Evolutionary conservation across 2,113 vertebrate species (phyloP).

Genomic region (Muntiacus reevesi): DNA sequence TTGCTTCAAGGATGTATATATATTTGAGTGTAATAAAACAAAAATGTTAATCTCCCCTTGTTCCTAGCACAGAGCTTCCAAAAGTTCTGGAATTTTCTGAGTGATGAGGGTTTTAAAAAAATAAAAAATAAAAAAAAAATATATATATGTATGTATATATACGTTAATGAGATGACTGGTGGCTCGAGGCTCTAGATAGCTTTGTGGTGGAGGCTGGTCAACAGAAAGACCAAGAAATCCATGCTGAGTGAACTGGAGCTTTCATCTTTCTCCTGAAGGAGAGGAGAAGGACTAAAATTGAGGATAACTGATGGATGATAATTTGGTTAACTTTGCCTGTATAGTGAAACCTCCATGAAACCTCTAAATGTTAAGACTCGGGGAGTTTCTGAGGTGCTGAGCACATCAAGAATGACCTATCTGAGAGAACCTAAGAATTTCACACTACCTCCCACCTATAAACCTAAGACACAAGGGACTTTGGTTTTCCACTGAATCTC

Average conservation of each 20-base stretch:
- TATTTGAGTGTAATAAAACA: not conserved
- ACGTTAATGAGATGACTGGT: not conserved
- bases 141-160: fast-evolving
- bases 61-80: not conserved
- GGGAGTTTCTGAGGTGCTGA: not conserved
- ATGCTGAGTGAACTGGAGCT: not conserved
- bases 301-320: not conserved
- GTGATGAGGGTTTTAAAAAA: not conserved
- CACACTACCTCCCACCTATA: too few species aligned
- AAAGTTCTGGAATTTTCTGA: not conserved
- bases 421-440: not conserved
- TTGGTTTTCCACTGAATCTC: not conserved
- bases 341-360: not conserved
- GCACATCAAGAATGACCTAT: not conserved
- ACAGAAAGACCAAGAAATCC: not conserved
- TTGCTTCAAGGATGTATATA: not conserved
- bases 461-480: not conserved
- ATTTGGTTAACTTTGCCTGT: too few species aligned
- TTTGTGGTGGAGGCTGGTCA: not conserved
- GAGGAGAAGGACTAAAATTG: not conserved
- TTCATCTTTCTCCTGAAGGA: not conserved
- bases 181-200: not conserved
- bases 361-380: not conserved
- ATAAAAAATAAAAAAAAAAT: not conserved
- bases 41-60: not conserved